Evolutionary conservation across 2,797 vertebrate genomes (phyloP), one percentile per base, ranked within the genome.

Genomic region (Heterohyrax brucei): DNA sequence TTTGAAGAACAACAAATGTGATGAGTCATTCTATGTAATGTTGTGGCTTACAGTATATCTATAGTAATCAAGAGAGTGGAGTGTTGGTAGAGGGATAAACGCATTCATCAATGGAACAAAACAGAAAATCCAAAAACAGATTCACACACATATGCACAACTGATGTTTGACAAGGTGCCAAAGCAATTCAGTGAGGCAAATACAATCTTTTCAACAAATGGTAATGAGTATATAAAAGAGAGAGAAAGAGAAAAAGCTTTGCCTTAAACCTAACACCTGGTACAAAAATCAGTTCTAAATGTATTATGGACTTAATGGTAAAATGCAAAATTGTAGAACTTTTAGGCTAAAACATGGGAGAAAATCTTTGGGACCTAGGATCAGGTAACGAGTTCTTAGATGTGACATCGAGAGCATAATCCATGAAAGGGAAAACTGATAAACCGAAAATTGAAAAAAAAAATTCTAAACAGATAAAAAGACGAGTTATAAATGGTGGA

Each of bases 231-330:
- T 21, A 8, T 61, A 19, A 4, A 19, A 19, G 5, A 19, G 1
- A 19, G 3, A 14, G 4, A 4, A 30, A n/a, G 80, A 59, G 21
- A 75, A 92, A 16, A 21, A 24, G 82, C 8, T 5, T n/a, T 88
- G 26, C 77, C 56, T 4, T 26, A 73, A 53, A 61, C n/a, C 46
- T 82, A 16, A 87, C 5, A 80, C 8, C 8, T 30, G 66, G 66
- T 33, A 7, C 7, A 46, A 80, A 87, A 90, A 68, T 86, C 33
- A 96, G 19, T 73, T 82, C 21, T 30, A 77, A 95, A 84, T 44
- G 21, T 75, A 81, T 44, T 10, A 80, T 21, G 5, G 14, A 44
- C 30, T 44, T 94, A 78, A 89, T 39, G 48, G 10, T 73, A 66
- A 12, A 94, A 89, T 50, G 62, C 85, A 53, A 88, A 56, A 59